Evolutionary conservation across 2,888 invertebrate species (phyloP), one percentile per base, ranked within the genome.

Genomic region (Acleris emargana): DNA sequence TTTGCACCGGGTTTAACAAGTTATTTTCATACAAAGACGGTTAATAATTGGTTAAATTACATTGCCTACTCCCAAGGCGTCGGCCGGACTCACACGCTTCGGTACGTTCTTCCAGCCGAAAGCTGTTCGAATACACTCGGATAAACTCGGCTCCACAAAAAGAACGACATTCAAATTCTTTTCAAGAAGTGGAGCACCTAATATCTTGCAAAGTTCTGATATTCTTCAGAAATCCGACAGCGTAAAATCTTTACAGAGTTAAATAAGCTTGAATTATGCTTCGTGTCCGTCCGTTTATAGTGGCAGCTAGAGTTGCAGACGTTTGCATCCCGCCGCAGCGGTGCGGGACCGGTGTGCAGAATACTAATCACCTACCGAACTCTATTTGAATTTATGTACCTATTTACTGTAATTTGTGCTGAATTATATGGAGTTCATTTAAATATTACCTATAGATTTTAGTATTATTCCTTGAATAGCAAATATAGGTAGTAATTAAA

Each of bases 261-360:
- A 42, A 58, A 58, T 49, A 38, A 58, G 53, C 47, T 53, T 47
- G 38, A 49, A 52, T 53, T 53, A 47, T 17, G 20, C 17, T 42
- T 47, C 52, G 45, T 43, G 42, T 50, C 42, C 42, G 25, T 57
- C 45, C 17, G 57, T 57, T 57, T 22, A n/a, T 42, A 53, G 25
- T 53, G 43, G 52, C 42, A 53, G 43, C 62, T 57, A 17, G 57
- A 22, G 20, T 49, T 55, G 62, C 55, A 43, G 45, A 32, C 16
- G 53, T 58, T 64, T 63, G 45, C 63, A 63, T 58, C 54, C n/a
- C 22, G 47, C 49, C 32, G 18, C 53, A 22, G 49, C 22, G 38
- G 9, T 13, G 58, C 42, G 17, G 28, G 28, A 25, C 51, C 45
- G 20, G 25, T 32, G 38, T 18, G 59, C 53, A 2, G 64, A 54